Evolutionary conservation across 2,888 invertebrate genomes (phyloP).

Genomic region (Apantesis nais): DNA sequence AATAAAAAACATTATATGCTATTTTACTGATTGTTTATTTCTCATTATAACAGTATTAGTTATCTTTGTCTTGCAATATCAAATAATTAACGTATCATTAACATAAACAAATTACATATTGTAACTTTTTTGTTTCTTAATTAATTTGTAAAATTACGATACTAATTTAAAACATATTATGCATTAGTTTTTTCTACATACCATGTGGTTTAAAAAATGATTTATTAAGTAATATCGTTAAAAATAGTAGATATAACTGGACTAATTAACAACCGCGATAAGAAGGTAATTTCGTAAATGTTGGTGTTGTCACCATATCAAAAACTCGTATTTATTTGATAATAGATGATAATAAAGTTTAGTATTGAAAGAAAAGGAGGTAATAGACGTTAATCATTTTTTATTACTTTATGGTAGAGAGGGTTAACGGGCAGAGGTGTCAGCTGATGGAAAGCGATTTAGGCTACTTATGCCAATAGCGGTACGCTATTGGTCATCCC

Average conservation of each 20-base stretch:
- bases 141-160: conserved; percentile 7
- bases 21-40: not conserved
- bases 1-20: not conserved
- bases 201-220: not conserved
- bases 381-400: no score
- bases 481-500: no score
- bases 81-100: not conserved
- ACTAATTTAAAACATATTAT: conserved; percentile 10
- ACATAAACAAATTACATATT: not conserved
- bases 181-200: conserved; percentile 13
- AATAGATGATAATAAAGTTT: not conserved
- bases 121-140: conserved; percentile 11
- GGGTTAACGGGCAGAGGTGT: no score
- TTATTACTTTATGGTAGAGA: no score
- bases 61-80: not conserved
- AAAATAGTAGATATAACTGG: not conserved
- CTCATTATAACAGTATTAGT: not conserved
- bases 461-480: no score
- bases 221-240: conserved; percentile 10
- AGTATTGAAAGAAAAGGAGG: not conserved
- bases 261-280: not conserved
- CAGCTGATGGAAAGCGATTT: no score
- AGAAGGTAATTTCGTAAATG: not conserved
- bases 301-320: not conserved
- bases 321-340: not conserved